Evolutionary conservation across 2,797 vertebrate species (phyloP).

Genomic region (Bradypodion pumilum): DNA sequence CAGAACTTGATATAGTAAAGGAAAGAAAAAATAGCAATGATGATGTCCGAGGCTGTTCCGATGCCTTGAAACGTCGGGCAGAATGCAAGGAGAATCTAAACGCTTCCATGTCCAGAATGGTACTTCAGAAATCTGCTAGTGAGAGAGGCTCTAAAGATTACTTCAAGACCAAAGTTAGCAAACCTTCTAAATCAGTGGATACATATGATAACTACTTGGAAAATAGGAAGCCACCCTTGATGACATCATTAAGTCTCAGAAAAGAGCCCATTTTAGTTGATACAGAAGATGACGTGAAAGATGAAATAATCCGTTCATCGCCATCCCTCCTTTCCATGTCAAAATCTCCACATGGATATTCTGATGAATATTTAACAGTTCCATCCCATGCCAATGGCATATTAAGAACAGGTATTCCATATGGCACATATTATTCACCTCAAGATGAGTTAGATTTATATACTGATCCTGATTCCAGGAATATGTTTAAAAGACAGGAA

Average conservation of each 20-base stretch:
- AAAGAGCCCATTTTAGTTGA: constrained; percentile 89
- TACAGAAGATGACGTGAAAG: constrained; percentile 88
- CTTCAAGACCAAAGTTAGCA: constrained; percentile 88
- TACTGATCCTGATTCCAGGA: constrained; percentile 82
- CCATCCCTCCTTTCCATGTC: constrained; percentile 86
- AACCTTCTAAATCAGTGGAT: constrained; percentile 94
- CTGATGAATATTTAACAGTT: constrained; percentile 85
- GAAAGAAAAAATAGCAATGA: constrained; percentile 86
- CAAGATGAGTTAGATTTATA: constrained; percentile 94
- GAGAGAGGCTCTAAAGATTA: constrained; percentile 87
- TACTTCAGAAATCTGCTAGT: constrained; percentile 83
- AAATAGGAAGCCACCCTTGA: constrained; percentile 87
- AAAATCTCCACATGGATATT: constrained; percentile 83
- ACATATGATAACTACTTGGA: constrained; percentile 93
- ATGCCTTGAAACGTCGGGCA: constrained; percentile 86
- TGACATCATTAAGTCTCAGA: constrained; percentile 88
- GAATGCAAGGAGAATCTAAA: constrained; percentile 85
- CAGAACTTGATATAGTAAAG: constrained; percentile 88
- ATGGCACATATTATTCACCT: constrained; percentile 82
- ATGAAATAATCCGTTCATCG: constrained; percentile 90
- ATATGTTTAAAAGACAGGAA: constrained; percentile 75
- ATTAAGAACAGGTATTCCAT: constrained; percentile 74
- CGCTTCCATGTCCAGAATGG: constrained; percentile 85
- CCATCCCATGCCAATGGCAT: constrained; percentile 83
- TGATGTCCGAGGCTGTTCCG: constrained; percentile 87